Percentiles rank a stretch among this genome's conserved stretches.
These are phyloP conservation scores for Ceratitis capitata DNA, from an alignment of 1,140 invertebrate species.

Conservation along the genomic window DNA sequence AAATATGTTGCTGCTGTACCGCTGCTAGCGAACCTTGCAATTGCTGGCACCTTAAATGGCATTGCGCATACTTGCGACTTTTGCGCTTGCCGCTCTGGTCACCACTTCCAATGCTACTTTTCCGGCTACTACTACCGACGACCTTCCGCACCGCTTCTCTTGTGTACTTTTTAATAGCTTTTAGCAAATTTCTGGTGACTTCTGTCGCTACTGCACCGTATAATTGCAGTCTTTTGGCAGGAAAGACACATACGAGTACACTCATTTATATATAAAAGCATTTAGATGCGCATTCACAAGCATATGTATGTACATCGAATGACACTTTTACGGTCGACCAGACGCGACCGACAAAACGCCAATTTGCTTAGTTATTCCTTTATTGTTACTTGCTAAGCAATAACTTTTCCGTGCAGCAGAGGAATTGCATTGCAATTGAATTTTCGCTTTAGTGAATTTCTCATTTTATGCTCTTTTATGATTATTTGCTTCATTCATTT, in stretches of 20 bases:
- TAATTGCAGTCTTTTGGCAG: neutral
- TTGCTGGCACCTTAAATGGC: slow-evolving; percentile 28
- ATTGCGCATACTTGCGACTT: neutral
- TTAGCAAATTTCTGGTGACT: slow-evolving; percentile 25
- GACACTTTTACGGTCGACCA: neutral
- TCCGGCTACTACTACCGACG: neutral
- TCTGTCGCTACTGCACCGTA: slow-evolving; percentile 7
- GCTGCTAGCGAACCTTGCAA: neutral
- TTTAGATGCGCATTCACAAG: neutral
- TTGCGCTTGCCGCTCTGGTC: neutral
- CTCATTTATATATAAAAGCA: too few relatives aligned
- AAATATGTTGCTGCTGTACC: neutral
- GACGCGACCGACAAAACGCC: neutral
- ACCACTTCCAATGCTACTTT: neutral
- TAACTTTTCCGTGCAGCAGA: neutral
- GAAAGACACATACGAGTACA: too few relatives aligned
- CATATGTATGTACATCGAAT: neutral
- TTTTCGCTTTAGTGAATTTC: slow-evolving; percentile 4
- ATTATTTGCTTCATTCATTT: neutral
- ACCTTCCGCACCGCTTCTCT: neutral
- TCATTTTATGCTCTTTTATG: neutral
- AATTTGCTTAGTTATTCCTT: slow-evolving; percentile 33
- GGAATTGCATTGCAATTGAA: too few relatives aligned
- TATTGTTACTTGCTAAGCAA: neutral
- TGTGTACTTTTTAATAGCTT: neutral